Evolutionary conservation across 2,113 vertebrate genomes (phyloP), one percentile per base, ranked within the genome.

Genomic region (Helogale parvula): DNA sequence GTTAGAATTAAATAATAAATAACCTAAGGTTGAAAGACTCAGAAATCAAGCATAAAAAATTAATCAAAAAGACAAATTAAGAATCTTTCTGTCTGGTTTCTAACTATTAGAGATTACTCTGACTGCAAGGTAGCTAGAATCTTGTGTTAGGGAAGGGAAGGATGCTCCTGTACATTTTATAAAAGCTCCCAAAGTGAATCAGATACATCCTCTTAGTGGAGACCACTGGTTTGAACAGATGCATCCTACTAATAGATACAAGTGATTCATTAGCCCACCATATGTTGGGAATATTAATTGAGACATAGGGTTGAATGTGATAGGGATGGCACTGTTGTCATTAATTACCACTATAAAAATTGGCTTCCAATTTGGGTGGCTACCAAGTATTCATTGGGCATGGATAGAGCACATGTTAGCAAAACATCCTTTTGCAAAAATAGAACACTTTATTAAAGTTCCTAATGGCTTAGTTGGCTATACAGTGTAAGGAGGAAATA

Each of bases 391-490:
- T 82, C 52, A 52, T 0, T 5, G 23, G 50, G 38, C 57, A 84
- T 54, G 27, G 71, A 41, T 57, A 84, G 41, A 96, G 86, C 41
- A 93, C 41, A 80, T 69, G 74, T 74, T 90, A 93, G 77, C 65
- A 93, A 94, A 94, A 84, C 54, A 94, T 31, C 35, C 38, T 94
- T 94, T 84, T 93, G 52, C 90, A 76, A 96, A 97, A 96, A 96
- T 85, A 94, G 47, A 94, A 90, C 29, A 87, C 4, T 63, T 93
- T 41, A 86, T 88, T 94, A 68, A 97, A 81, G 71, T 86, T 95
- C 35, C 35, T 85, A 69, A 35, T 95, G 79, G 52, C 23, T 93
- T 91, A 93, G n/a, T 87, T 41, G 89, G 65, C 69, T 82, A 29
- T 71, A 85, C 50, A 38, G 27, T 88, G 9, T 83, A 54, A 79